Conservation (phyloP, 2,888 invertebrate species). For the Rhagonycha fulva region DNA sequence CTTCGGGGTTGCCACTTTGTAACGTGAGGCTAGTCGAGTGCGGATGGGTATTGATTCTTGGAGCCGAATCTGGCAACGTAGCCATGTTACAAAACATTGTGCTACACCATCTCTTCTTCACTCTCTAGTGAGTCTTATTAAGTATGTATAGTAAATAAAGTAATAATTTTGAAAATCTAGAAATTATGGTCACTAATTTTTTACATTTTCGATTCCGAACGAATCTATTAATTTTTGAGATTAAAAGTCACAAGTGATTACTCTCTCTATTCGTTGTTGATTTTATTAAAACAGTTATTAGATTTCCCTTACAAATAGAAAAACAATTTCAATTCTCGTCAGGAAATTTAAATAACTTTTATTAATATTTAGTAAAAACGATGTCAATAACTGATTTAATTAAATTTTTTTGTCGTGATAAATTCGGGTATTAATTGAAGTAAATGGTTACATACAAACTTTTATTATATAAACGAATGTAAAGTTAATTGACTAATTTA, state of each 20-base stretch:
- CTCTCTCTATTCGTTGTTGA: background rate
- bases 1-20: constrained; percentile 41
- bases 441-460: background rate
- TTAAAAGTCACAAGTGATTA: background rate
- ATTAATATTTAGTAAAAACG: background rate
- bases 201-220: background rate
- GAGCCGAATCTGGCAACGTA: constrained; percentile 46
- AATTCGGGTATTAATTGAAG: background rate
- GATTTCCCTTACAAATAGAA: background rate
- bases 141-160: background rate
- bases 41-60: constrained; percentile 52
- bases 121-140: background rate
- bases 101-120: constrained; percentile 39
- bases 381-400: background rate
- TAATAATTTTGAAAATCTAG: background rate
- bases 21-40: constrained; percentile 35
- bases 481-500: background rate
- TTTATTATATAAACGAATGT: background rate
- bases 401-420: background rate
- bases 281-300: background rate
- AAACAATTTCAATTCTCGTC: background rate
- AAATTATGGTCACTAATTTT: background rate
- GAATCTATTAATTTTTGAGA: background rate
- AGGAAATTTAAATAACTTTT: background rate
- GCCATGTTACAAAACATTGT: constrained; percentile 52